A percentile compares a stretch with the other conserved stretches of the same genome.
Conservation (phyloP, 2,797 vertebrate genomes). For the Chelmon rostratus region DNA sequence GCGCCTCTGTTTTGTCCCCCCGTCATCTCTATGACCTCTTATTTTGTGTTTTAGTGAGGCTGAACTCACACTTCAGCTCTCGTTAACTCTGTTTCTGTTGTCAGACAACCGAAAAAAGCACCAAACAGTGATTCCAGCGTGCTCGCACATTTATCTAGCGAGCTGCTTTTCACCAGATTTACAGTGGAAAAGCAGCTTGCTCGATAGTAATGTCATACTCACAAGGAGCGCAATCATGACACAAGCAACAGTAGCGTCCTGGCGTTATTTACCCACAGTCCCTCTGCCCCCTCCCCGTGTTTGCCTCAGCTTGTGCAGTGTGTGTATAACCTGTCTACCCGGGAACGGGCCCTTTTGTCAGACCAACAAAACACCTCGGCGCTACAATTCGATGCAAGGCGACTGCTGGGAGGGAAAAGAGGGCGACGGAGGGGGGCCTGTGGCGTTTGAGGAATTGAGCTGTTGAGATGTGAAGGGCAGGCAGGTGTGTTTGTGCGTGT, state of each 20-base stretch:
- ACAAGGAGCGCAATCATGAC: constrained; percentile 3
- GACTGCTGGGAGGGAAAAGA: not conserved
- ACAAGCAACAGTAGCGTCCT: constrained; percentile 10
- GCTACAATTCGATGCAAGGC: constrained; percentile 53
- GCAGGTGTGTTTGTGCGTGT: constrained; percentile 59
- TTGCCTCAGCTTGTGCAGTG: constrained; percentile 60
- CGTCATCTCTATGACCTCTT: not conserved
- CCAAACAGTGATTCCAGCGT: not conserved
- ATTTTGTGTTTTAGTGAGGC: not conserved
- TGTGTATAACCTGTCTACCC: constrained; percentile 51
- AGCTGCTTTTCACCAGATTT: not conserved
- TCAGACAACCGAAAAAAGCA: not conserved
- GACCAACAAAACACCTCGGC: constrained; percentile 69
- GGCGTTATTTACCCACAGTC: constrained; percentile 62
- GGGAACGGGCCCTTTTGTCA: constrained; percentile 55
- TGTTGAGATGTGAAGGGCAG: constrained; percentile 64
- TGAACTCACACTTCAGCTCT: not conserved
- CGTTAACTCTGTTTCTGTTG: not conserved
- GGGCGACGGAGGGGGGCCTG: not conserved
- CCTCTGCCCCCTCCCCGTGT: constrained; percentile 43
- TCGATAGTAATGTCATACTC: not conserved
- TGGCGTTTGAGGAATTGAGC: constrained; percentile 46
- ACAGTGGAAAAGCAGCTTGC: no score
- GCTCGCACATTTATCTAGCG: no score
- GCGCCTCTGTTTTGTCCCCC: not conserved